Conservation (phyloP, 2,888 invertebrate species). For the Lasioglossum villosulum region DNA sequence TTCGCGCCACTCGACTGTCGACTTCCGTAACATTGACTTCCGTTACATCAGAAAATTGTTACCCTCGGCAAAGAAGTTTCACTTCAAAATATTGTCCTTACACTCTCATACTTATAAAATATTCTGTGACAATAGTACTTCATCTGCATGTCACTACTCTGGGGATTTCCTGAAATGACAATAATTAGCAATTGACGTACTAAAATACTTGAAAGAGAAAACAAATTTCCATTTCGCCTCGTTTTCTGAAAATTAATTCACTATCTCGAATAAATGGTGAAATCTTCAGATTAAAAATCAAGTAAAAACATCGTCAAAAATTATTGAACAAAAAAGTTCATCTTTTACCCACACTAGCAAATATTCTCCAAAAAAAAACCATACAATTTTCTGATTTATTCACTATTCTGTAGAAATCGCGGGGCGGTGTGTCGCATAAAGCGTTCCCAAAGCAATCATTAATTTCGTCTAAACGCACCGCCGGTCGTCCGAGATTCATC, state of each 20-base stretch:
- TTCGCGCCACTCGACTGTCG: no score
- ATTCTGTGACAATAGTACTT: background rate
- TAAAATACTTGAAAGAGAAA: background rate
- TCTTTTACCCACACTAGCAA: background rate
- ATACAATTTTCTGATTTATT: background rate
- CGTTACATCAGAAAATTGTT: no score
- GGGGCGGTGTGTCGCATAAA: background rate
- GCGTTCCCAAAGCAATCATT: constrained; percentile 1
- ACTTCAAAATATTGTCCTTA: background rate
- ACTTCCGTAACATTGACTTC: no score
- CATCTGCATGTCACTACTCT: background rate
- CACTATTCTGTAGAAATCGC: background rate
- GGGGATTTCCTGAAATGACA: background rate
- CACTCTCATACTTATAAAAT: background rate
- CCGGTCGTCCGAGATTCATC: background rate
- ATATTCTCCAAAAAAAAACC: background rate
- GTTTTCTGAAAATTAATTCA: background rate
- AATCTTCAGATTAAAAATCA: background rate
- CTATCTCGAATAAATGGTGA: background rate
- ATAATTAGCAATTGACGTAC: background rate
- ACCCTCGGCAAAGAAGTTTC: no score
- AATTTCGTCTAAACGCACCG: background rate
- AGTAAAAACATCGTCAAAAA: background rate
- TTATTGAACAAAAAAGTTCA: background rate
- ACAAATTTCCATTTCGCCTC: background rate